Percentiles rank a stretch among this genome's conserved stretches.
These are phyloP conservation scores for Nomada fabriciana DNA, from an alignment of 2,888 invertebrate species.

Conservation along the genomic window DNA sequence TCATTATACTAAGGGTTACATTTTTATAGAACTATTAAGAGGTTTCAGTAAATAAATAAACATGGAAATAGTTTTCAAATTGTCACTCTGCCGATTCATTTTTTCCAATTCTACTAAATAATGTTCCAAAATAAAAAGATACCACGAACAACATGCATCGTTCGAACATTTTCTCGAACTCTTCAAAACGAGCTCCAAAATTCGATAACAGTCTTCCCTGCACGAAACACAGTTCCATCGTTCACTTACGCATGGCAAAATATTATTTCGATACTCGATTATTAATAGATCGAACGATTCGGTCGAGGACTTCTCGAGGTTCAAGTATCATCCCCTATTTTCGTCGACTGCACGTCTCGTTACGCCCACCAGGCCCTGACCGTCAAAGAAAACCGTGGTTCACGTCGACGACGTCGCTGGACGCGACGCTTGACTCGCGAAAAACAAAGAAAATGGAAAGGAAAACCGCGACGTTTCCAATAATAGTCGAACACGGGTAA, in stretches of 20 bases:
- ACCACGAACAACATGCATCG: too few species aligned
- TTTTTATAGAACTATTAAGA: too few species aligned
- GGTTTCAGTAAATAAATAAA: too few species aligned
- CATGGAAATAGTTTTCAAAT: too few species aligned
- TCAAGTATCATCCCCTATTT: slow-evolving; percentile 59
- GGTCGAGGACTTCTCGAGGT: slow-evolving; percentile 31
- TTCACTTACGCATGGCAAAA: slow-evolving; percentile 22
- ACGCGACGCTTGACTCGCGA: slow-evolving; percentile 31
- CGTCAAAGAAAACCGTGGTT: slow-evolving; percentile 68
- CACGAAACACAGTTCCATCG: not conserved
- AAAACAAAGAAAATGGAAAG: slow-evolving; percentile 35
- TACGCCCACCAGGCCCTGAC: slow-evolving; percentile 68
- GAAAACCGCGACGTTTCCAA: slow-evolving; percentile 66
- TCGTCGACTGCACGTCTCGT: slow-evolving; percentile 32
- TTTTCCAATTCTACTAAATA: not conserved
- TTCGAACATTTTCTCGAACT: too few species aligned
- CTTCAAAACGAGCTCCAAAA: not conserved
- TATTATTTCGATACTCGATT: slow-evolving; percentile 29
- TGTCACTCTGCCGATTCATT: too few species aligned
- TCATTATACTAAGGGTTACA: too few species aligned
- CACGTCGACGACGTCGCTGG: slow-evolving; percentile 27
- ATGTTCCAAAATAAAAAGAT: not conserved
- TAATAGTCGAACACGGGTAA: slow-evolving; percentile 71
- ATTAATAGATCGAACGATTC: slow-evolving; percentile 56
- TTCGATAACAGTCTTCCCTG: not conserved